Percentiles rank a stretch among this genome's conserved stretches.
These are phyloP conservation scores for Euborellia annulipes DNA, from an alignment of 1,140 invertebrate genomes.

Conservation along the genomic window DNA sequence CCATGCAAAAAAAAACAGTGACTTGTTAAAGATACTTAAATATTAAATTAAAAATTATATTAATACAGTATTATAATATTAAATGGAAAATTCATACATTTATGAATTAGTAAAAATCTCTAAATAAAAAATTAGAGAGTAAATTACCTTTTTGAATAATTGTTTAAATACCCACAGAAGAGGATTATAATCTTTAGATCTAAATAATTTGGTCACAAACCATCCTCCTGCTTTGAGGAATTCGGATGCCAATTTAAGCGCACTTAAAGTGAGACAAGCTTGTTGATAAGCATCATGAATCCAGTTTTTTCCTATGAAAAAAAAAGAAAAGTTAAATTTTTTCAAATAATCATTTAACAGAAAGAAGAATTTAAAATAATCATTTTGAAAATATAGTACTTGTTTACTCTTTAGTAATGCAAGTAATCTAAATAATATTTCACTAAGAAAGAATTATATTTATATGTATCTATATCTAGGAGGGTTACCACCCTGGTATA, in stretches of 20 bases:
- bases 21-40: too few species aligned
- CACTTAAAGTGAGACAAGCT: conserved; percentile 72
- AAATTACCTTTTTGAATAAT: conserved; percentile 65
- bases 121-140: background rate
- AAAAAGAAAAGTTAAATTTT: too few species aligned
- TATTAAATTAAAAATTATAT: too few species aligned
- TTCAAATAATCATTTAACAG: too few species aligned
- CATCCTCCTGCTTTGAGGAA: conserved; percentile 87
- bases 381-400: too few species aligned
- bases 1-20: background rate
- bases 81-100: background rate
- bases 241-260: conserved; percentile 83
- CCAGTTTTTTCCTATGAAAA: conserved; percentile 60
- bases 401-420: too few species aligned
- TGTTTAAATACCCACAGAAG: conserved; percentile 93
- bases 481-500: too few species aligned
- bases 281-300: conserved; percentile 94
- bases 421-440: too few species aligned
- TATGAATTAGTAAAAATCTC: background rate
- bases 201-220: conserved; percentile 98
- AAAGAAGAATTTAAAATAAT: too few species aligned
- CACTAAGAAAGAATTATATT: too few species aligned
- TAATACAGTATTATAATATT: background rate
- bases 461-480: too few species aligned
- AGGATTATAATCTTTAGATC: conserved; percentile 94